phyloP scores from a whole-genome alignment of 1,140 invertebrate genomes.

The Pseudachorutes palmiensis region DNA sequence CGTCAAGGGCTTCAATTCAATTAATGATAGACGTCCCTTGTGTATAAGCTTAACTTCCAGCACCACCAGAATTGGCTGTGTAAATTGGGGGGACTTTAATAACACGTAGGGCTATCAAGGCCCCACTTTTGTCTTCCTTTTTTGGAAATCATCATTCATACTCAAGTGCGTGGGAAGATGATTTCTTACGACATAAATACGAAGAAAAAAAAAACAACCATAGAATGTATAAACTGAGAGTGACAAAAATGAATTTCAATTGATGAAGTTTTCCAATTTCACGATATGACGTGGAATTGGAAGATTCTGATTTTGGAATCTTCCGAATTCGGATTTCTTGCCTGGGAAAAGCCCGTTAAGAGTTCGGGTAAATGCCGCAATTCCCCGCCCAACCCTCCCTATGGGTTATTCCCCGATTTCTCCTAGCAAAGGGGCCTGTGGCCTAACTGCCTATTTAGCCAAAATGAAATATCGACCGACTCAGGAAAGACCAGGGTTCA shows the following conservation, averaged over 20 bases:
- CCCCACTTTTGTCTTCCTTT: no score
- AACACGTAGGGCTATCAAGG: no score
- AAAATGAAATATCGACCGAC: not conserved
- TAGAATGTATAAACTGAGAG: no score
- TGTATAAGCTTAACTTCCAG: not conserved
- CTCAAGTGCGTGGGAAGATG: no score
- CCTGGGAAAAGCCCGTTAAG: not conserved
- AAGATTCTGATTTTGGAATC: no score
- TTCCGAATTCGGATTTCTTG: not conserved
- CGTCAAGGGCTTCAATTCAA: conserved; percentile 1
- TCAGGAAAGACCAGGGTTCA: no score
- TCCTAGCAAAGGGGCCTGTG: not conserved
- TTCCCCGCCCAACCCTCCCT: not conserved
- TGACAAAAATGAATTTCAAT: no score
- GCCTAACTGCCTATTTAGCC: not conserved
- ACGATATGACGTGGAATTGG: no score
- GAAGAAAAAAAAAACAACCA: no score
- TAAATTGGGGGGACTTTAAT: not conserved
- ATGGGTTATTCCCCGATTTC: not conserved
- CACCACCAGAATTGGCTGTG: not conserved
- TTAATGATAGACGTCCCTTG: conserved; percentile 1
- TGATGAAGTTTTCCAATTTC: no score
- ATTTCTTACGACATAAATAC: no score
- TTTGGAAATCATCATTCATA: no score
- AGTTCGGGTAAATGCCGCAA: not conserved